These are phyloP conservation scores for Vimba vimba DNA, from an alignment of 2,113 vertebrate species.

Conservation along the genomic window DNA sequence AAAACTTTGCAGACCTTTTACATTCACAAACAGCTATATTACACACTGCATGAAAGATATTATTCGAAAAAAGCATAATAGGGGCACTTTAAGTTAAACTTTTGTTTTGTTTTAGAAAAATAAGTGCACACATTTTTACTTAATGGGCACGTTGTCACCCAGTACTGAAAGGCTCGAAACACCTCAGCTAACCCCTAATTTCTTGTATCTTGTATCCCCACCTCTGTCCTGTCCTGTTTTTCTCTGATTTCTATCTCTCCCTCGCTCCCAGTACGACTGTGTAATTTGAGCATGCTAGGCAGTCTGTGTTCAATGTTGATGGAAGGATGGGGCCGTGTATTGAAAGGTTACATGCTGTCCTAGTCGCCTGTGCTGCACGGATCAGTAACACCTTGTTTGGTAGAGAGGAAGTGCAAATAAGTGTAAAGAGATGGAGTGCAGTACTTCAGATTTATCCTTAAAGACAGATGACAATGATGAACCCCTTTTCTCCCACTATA, in stretches of 20 bases:
- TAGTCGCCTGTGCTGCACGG: constrained; percentile 68
- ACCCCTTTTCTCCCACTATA: constrained; percentile 52
- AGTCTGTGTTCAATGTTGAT: constrained; percentile 56
- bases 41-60: too few relatives aligned
- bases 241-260: constrained; percentile 21
- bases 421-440: constrained; percentile 56
- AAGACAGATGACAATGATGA: constrained; percentile 60
- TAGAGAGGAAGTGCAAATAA: constrained; percentile 73
- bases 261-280: constrained; percentile 51
- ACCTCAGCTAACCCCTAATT: constrained; percentile 61
- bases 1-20: too few relatives aligned
- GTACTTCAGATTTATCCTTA: constrained; percentile 24
- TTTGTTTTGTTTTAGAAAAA: too few relatives aligned
- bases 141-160: background rate
- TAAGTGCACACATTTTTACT: background rate
- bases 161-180: constrained; percentile 39
- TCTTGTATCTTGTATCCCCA: background rate
- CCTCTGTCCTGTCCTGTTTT: constrained; percentile 13
- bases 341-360: constrained; percentile 70
- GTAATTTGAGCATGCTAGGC: constrained; percentile 70
- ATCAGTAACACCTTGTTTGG: constrained; percentile 67
- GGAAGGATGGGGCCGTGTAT: constrained; percentile 61
- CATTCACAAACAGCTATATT: too few relatives aligned
- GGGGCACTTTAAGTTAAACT: too few relatives aligned
- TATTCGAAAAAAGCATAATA: too few relatives aligned